These are phyloP conservation scores for Sesamia inferens DNA, from an alignment of 2,888 invertebrate genomes.

Conservation along the genomic window DNA sequence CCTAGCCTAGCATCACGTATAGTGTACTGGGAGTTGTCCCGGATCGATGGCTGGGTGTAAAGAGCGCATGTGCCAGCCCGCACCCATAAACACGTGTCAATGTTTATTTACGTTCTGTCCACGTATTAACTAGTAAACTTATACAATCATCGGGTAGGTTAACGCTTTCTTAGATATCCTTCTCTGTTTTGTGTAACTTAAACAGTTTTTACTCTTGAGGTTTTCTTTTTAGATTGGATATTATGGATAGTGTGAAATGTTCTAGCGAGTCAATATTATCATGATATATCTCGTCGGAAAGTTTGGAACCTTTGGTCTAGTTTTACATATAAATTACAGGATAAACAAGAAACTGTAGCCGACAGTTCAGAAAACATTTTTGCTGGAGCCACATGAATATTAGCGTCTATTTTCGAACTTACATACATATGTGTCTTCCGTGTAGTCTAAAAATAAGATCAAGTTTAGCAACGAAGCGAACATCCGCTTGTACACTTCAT, in stretches of 20 bases:
- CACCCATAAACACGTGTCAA: conserved; percentile 86
- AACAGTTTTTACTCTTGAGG: conserved; percentile 4
- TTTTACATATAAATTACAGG: not conserved
- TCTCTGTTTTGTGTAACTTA: conserved; percentile 7
- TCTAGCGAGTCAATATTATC: not conserved
- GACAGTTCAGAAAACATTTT: not conserved
- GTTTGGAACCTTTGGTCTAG: not conserved
- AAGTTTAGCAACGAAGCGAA: too few species aligned
- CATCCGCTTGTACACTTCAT: not conserved
- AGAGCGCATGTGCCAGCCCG: conserved; percentile 80
- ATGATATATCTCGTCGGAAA: not conserved
- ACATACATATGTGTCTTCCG: too few species aligned
- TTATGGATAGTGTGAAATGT: not conserved
- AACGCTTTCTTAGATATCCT: conserved; percentile 33
- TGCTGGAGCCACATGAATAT: not conserved
- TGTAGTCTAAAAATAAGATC: too few species aligned
- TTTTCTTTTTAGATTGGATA: not conserved
- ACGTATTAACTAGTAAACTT: conserved; percentile 73
- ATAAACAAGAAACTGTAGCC: not conserved
- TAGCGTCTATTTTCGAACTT: not conserved
- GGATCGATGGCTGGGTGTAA: conserved; percentile 72
- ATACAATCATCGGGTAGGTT: conserved; percentile 54
- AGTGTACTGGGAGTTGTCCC: conserved; percentile 67
- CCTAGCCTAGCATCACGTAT: conserved; percentile 70
- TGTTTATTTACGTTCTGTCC: conserved; percentile 88